Percentiles rank a stretch among this genome's conserved stretches.
Conservation (phyloP, 2,797 vertebrate genomes). For the Phrynocephalus forsythii region DNA sequence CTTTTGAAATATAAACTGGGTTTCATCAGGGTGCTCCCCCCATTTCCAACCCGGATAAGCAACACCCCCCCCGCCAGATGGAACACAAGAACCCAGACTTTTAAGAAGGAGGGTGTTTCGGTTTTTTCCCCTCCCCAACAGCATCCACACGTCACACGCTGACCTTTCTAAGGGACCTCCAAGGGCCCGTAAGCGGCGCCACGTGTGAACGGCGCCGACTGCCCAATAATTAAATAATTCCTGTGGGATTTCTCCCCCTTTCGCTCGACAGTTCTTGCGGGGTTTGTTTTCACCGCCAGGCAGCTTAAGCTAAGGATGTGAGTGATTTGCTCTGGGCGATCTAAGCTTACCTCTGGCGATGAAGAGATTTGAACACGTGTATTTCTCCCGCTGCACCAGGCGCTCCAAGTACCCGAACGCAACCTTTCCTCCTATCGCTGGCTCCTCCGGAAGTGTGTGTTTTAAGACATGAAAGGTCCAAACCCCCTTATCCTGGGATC, state of each 20-base stretch:
- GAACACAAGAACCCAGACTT: no score
- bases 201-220: not conserved
- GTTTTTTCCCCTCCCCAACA: no score
- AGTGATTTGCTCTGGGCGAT: not conserved
- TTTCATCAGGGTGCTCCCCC: no score
- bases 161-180: no score
- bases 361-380: not conserved
- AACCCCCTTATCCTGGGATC: not conserved
- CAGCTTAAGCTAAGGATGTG: not conserved
- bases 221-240: not conserved
- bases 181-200: not conserved
- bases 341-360: no score
- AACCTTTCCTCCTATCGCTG: no score
- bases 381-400: no score
- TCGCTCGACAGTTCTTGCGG: not conserved
- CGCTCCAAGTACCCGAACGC: no score
- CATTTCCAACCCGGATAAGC: not conserved
- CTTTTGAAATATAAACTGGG: not conserved
- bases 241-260: not conserved
- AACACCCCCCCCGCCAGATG: not conserved
- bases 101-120: no score
- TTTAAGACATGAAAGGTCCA: not conserved
- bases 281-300: not conserved
- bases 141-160: no score
- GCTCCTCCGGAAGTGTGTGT: no score